Evolutionary conservation across 2,113 vertebrate species (phyloP).

Genomic region (Oryzias javanicus): DNA sequence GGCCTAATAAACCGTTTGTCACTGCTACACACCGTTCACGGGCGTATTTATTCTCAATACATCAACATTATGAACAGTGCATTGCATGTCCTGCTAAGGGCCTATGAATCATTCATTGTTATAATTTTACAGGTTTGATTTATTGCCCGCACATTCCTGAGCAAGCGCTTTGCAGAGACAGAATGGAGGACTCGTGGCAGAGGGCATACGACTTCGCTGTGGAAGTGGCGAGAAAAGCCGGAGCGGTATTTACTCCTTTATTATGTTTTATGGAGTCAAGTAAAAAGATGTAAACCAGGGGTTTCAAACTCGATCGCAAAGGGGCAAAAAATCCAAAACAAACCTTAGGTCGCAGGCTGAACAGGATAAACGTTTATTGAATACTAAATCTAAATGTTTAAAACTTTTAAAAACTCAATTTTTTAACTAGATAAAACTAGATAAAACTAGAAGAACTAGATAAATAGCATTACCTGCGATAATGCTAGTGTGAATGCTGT

Average conservation of each 20-base stretch:
- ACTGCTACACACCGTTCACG: not conserved
- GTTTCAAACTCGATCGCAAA: too few species aligned
- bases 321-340: too few species aligned
- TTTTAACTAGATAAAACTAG: too few species aligned
- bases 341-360: too few species aligned
- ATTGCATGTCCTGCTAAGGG: not conserved
- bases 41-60: not conserved
- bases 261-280: not conserved
- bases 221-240: conserved; percentile 70
- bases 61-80: not conserved
- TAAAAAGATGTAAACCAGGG: not conserved
- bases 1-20: not conserved
- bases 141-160: conserved; percentile 11
- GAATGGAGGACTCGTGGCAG: conserved; percentile 71
- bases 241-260: conserved; percentile 51
- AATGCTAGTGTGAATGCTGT: too few species aligned
- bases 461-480: too few species aligned
- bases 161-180: not conserved
- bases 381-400: too few species aligned
- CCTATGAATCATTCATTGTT: not conserved
- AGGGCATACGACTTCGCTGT: conserved; percentile 68
- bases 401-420: too few species aligned
- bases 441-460: too few species aligned
- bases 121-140: conserved; percentile 9
- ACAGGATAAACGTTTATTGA: too few species aligned